phyloP scores from a whole-genome alignment of 2,888 invertebrate genomes.

The Pachycephus smyrnensis region DNA sequence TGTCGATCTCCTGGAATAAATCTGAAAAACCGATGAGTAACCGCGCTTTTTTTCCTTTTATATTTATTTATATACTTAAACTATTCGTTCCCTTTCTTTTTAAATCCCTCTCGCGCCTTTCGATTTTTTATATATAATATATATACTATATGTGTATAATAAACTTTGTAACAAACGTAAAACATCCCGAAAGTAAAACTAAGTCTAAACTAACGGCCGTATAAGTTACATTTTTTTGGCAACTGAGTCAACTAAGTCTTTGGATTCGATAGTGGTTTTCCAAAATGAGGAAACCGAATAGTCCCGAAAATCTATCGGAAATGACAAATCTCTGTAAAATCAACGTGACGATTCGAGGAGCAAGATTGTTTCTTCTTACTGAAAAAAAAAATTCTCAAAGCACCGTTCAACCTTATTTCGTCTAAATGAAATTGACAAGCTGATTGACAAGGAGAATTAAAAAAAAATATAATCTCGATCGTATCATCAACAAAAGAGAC shows the following conservation, averaged over 20 bases:
- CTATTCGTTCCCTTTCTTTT: slow-evolving; percentile 16
- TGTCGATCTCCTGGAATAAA: slow-evolving; percentile 51
- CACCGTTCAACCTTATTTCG: neutral
- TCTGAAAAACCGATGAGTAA: slow-evolving; percentile 36
- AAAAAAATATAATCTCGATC: neutral
- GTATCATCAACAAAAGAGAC: neutral
- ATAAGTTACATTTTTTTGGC: neutral
- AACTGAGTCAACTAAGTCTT: slow-evolving; percentile 10
- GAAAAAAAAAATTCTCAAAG: neutral
- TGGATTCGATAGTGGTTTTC: slow-evolving; percentile 3
- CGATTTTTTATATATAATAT: slow-evolving; percentile 22
- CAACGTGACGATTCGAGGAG: neutral
- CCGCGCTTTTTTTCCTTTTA: neutral
- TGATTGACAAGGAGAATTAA: neutral
- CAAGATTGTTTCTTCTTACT: neutral
- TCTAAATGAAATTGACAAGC: neutral
- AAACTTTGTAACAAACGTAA: slow-evolving; percentile 11
- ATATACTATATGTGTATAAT: slow-evolving; percentile 23
- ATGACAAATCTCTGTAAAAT: neutral
- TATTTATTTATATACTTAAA: slow-evolving; percentile 4
- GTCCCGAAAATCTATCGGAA: neutral
- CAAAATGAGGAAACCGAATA: neutral
- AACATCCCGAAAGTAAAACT: slow-evolving; percentile 15
- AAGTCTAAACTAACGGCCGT: slow-evolving; percentile 9
- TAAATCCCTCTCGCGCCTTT: slow-evolving; percentile 8